Percentiles rank a stretch among this genome's conserved stretches.
Evolutionary conservation across 2,797 vertebrate species (phyloP).

Genomic region (Phalanger gymnotis): DNA sequence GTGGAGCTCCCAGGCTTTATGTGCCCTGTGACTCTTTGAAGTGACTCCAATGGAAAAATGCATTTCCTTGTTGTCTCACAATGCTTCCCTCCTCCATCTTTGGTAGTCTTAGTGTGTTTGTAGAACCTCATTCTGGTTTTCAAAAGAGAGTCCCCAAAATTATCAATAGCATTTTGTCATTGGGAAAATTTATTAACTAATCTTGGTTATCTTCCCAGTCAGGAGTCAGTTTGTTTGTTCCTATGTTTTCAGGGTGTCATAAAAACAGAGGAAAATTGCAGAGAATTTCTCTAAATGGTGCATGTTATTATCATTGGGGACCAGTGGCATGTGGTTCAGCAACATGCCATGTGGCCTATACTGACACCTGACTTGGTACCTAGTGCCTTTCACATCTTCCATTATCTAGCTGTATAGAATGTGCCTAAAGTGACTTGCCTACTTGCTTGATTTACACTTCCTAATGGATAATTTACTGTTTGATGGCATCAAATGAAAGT

Average conservation of each 20-base stretch:
- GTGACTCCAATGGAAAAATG: not conserved
- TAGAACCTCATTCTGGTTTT: not conserved
- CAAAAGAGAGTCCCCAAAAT: not conserved
- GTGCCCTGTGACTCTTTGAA: not conserved
- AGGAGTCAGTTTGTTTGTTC: not conserved
- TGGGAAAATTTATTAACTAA: not conserved
- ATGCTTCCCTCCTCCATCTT: not conserved
- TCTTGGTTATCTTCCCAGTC: not conserved
- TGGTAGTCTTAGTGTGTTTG: not conserved
- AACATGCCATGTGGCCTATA: not conserved
- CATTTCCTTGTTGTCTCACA: not conserved
- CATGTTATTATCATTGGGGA: not conserved
- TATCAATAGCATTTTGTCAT: not conserved
- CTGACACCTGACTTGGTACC: not conserved
- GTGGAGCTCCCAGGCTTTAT: not conserved
- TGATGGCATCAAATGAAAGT: not conserved
- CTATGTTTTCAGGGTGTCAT: not conserved
- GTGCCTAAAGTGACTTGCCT: not conserved
- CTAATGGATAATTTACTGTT: not conserved
- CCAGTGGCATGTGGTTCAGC: no score
- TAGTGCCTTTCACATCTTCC: not conserved
- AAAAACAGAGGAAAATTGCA: not conserved
- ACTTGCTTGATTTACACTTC: slow-evolving; percentile 5
- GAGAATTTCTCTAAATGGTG: not conserved
- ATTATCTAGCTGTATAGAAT: not conserved